Conservation (phyloP, 2,113 vertebrate species). For the Microtus richardsoni region DNA sequence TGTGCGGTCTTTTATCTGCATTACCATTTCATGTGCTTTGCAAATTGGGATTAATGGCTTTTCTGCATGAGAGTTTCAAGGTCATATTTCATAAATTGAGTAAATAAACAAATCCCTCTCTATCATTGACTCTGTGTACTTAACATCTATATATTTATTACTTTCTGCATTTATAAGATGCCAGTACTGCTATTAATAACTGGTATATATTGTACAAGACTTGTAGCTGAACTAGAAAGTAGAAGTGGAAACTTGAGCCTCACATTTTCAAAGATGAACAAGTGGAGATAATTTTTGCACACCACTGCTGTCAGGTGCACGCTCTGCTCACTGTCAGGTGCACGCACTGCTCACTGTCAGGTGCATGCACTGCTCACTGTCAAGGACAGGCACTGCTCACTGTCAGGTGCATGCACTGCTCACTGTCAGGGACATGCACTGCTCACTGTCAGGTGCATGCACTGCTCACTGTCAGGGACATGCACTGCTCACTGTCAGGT, state of each 20-base stretch:
- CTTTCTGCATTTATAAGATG: conserved; percentile 58
- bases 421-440: no score
- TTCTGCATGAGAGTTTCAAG: conserved; percentile 65
- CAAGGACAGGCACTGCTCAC: fast-evolving
- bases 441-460: no score
- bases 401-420: no score
- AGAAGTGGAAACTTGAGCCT: conserved; percentile 2
- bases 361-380: no score
- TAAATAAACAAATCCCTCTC: conserved; percentile 72
- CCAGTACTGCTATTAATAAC: conserved; percentile 58
- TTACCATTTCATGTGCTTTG: conserved; percentile 50
- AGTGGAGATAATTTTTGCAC: conserved; percentile 39
- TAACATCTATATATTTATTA: conserved; percentile 66
- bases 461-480: no score
- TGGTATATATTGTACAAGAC: conserved; percentile 33
- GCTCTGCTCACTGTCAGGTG: not conserved
- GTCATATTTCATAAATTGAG: conserved; percentile 64
- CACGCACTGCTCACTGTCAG: not conserved
- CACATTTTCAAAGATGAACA: conserved; percentile 29
- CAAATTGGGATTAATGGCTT: conserved; percentile 74
- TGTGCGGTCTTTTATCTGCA: conserved; percentile 32
- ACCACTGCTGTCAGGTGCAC: not conserved
- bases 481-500: no score
- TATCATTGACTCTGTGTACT: conserved; percentile 48
- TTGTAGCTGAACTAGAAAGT: conserved; percentile 54